These are phyloP conservation scores for Cryptoprocta ferox DNA, from an alignment of 2,797 vertebrate species.

Conservation along the genomic window DNA sequence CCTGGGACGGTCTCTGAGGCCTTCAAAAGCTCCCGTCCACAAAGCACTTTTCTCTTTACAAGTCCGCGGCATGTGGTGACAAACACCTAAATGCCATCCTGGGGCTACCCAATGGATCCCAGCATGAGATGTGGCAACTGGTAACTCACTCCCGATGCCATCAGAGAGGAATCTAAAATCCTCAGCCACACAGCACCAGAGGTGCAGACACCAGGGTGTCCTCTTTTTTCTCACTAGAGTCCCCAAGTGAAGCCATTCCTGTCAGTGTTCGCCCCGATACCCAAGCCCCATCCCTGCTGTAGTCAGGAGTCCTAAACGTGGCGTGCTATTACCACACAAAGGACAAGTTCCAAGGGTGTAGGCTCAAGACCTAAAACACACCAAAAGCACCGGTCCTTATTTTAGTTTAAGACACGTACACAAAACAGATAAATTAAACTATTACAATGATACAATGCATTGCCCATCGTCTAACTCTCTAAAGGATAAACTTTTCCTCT, in stretches of 20 bases:
- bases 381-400: background rate
- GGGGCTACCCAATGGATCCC: background rate
- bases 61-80: background rate
- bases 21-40: background rate
- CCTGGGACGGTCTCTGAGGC: background rate
- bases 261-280: background rate
- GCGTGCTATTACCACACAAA: background rate
- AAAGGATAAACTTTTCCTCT: background rate
- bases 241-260: accelerated
- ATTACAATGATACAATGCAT: background rate
- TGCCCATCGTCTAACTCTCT: background rate
- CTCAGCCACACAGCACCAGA: background rate
- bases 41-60: background rate
- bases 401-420: background rate
- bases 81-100: accelerated
- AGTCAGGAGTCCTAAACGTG: background rate
- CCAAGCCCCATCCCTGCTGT: background rate
- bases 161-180: background rate
- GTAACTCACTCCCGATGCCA: background rate
- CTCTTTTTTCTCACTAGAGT: background rate
- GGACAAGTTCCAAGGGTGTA: background rate
- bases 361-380: background rate
- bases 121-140: background rate
- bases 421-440: background rate
- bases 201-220: background rate